These are phyloP conservation scores for Clarias magur DNA, from an alignment of 2,113 vertebrate species.

Conservation along the genomic window DNA sequence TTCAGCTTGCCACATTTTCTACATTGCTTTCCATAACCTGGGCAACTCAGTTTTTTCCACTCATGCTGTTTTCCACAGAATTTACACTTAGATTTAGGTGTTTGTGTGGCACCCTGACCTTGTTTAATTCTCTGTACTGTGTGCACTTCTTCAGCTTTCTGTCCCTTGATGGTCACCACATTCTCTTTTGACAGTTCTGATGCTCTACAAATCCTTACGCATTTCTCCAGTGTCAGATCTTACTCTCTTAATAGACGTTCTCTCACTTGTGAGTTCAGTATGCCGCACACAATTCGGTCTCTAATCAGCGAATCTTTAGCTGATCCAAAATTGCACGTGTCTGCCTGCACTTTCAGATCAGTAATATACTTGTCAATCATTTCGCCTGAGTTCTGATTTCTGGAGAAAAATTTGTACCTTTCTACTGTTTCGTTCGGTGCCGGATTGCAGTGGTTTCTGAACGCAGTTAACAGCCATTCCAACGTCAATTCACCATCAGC, in stretches of 20 bases:
- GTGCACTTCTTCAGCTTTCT: slow-evolving; percentile 24
- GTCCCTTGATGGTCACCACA: slow-evolving; percentile 22
- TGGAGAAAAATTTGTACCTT: slow-evolving; percentile 44
- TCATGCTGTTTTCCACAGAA: slow-evolving; percentile 30
- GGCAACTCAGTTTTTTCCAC: slow-evolving; percentile 12
- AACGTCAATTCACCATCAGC: neutral
- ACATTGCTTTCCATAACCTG: slow-evolving; percentile 29
- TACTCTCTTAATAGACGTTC: slow-evolving; percentile 21
- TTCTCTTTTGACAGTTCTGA: slow-evolving; percentile 31
- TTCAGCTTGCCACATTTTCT: slow-evolving; percentile 23
- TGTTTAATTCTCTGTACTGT: slow-evolving; percentile 5
- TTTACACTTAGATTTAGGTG: neutral
- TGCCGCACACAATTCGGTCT: slow-evolving; percentile 29
- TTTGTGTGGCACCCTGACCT: neutral
- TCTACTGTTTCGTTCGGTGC: slow-evolving; percentile 28
- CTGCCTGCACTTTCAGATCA: slow-evolving; percentile 27
- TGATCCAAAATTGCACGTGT: slow-evolving; percentile 32
- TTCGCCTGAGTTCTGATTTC: slow-evolving; percentile 20
- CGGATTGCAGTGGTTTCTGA: slow-evolving; percentile 19
- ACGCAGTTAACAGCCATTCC: neutral
- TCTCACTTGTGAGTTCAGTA: neutral
- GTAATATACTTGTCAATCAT: slow-evolving; percentile 39
- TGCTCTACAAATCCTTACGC: slow-evolving; percentile 23
- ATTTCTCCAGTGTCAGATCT: neutral
- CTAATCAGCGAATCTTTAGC: slow-evolving; percentile 31